A percentile compares a stretch with the other conserved stretches of the same genome.
phyloP scores from a whole-genome alignment of 2,797 vertebrate species.

The Lithobates sylvaticus region DNA sequence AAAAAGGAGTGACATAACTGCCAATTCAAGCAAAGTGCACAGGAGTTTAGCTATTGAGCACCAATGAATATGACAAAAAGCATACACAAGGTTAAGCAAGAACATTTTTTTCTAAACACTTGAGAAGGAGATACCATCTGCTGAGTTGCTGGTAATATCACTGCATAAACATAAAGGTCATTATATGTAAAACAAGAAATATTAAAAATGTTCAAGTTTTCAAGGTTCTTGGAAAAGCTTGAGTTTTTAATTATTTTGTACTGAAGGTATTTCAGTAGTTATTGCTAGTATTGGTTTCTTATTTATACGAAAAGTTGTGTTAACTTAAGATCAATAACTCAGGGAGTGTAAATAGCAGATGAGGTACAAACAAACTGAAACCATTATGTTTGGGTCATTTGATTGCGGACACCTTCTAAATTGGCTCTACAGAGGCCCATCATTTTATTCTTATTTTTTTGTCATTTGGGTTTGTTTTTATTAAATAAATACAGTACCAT shows the following conservation, averaged over 20 bases:
- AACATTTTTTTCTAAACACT: constrained; percentile 36
- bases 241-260: constrained; percentile 28
- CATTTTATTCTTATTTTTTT: background rate
- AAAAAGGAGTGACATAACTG: background rate
- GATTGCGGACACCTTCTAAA: background rate
- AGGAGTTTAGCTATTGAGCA: background rate
- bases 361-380: background rate
- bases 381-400: background rate
- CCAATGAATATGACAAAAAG: constrained; percentile 26
- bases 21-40: constrained; percentile 17
- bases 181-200: constrained; percentile 41
- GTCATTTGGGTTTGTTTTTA: background rate
- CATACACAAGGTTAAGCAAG: constrained; percentile 43
- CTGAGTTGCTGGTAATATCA: constrained; percentile 34
- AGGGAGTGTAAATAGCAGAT: background rate
- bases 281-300: background rate
- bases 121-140: constrained; percentile 5
- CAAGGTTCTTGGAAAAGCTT: constrained; percentile 27
- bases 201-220: constrained; percentile 16
- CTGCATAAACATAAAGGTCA: constrained; percentile 37
- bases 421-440: no score
- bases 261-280: constrained; percentile 13
- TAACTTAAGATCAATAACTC: constrained; percentile 20
- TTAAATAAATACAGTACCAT: background rate
- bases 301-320: constrained; percentile 12